These are phyloP conservation scores for Asarcornis scutulata DNA, from an alignment of 2,113 vertebrate species.

Conservation along the genomic window DNA sequence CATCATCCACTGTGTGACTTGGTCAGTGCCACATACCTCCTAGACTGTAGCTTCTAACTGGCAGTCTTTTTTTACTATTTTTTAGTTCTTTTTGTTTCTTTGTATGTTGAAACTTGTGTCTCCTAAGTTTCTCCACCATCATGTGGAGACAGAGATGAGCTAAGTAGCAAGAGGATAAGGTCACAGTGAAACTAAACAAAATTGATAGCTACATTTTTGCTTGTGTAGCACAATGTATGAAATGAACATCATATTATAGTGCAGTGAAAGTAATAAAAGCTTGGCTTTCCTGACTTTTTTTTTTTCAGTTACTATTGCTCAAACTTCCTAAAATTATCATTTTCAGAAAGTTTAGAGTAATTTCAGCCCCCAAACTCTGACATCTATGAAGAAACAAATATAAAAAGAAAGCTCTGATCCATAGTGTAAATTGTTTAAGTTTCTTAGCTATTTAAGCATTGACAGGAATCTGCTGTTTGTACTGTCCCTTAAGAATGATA, in stretches of 20 bases:
- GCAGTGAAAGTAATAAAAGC: neutral
- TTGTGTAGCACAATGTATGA: neutral
- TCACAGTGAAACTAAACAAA: neutral
- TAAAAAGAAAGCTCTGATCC: neutral
- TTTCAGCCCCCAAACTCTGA: neutral
- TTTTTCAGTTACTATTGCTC: neutral
- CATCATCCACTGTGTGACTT: neutral
- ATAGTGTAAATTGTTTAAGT: neutral
- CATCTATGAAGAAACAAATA: neutral
- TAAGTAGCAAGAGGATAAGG: neutral
- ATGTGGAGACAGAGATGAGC: neutral
- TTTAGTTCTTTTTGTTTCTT: neutral
- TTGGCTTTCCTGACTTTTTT: neutral
- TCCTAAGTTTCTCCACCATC: neutral
- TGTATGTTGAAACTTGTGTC: neutral
- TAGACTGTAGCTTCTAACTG: neutral
- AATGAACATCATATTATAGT: neutral
- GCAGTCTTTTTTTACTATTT: neutral
- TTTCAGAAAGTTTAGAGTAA: neutral
- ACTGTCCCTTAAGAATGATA: neutral
- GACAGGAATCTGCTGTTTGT: neutral
- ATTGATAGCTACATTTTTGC: neutral
- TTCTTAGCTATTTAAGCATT: neutral
- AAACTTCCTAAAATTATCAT: neutral
- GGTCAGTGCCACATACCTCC: neutral